Conservation (phyloP, 2,113 vertebrate genomes). For the Proteles cristata region DNA sequence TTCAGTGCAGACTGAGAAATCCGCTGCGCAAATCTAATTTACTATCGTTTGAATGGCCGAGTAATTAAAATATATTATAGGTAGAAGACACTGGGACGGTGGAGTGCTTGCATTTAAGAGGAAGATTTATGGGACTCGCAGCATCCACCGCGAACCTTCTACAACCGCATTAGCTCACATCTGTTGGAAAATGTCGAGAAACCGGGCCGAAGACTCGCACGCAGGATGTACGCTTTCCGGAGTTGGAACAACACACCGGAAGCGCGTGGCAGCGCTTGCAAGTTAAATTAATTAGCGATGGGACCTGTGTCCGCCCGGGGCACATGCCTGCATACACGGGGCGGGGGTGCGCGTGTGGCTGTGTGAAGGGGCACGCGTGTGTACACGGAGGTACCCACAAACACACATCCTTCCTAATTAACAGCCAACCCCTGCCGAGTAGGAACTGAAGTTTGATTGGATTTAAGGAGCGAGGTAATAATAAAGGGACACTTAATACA, state of each 20-base stretch:
- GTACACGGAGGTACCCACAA: not conserved
- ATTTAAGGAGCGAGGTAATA: slow-evolving; percentile 80
- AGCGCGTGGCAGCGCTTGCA: slow-evolving; percentile 52
- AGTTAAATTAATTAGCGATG: slow-evolving; percentile 57
- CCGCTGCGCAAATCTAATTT: slow-evolving; percentile 83
- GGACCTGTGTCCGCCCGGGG: not conserved
- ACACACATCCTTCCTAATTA: slow-evolving; percentile 77
- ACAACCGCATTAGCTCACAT: slow-evolving; percentile 87
- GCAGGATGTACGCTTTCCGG: not conserved
- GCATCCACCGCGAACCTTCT: slow-evolving; percentile 86
- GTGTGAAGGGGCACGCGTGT: not conserved
- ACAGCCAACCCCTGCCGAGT: slow-evolving; percentile 75
- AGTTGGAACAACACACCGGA: slow-evolving; percentile 63
- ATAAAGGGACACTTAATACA: slow-evolving; percentile 82
- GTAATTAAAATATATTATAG: slow-evolving; percentile 92
- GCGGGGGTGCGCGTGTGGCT: not conserved
- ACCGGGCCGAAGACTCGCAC: slow-evolving; percentile 68
- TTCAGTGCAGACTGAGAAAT: slow-evolving; percentile 85
- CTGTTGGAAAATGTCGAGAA: slow-evolving; percentile 84
- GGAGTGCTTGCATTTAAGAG: slow-evolving; percentile 87
- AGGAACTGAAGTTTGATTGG: slow-evolving; percentile 70
- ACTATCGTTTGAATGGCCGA: slow-evolving; percentile 86
- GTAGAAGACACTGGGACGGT: slow-evolving; percentile 86
- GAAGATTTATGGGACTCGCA: slow-evolving; percentile 88
- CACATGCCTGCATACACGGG: not conserved